Evolutionary conservation across 2,888 invertebrate genomes (phyloP).

Genomic region (Pristionchus arcanus): DNA sequence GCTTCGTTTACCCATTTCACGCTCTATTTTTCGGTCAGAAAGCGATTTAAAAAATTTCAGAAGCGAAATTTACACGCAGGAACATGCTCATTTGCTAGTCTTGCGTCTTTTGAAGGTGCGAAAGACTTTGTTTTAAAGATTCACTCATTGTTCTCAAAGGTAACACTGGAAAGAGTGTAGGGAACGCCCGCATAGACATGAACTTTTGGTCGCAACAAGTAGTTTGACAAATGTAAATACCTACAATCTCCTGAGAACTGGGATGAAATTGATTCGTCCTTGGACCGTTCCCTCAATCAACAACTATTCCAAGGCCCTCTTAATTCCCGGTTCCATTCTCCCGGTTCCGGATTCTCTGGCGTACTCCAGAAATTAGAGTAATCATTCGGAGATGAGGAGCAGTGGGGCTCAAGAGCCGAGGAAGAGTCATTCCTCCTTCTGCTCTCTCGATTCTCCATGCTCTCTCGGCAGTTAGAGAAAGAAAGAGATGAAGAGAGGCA

Average conservation of each 20-base stretch:
- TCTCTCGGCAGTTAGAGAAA: background rate
- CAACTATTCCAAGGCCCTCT: background rate
- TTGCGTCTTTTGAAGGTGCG: background rate
- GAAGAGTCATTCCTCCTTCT: background rate
- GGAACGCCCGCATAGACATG: background rate
- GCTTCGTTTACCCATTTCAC: background rate
- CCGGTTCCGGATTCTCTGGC: background rate
- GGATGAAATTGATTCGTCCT: background rate
- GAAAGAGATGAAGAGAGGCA: background rate
- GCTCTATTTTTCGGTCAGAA: too few relatives aligned
- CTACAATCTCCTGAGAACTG: background rate
- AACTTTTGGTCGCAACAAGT: background rate
- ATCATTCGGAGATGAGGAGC: background rate
- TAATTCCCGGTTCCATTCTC: background rate
- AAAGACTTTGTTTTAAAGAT: background rate
- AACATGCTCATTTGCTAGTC: background rate
- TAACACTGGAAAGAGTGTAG: background rate
- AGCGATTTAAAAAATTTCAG: background rate
- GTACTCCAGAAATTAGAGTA: slow-evolving; percentile 41
- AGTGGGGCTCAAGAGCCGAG: slow-evolving; percentile 12
- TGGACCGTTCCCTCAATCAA: background rate
- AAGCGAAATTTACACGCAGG: background rate
- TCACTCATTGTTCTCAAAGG: background rate
- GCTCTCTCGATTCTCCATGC: background rate
- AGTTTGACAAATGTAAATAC: background rate